Conservation (phyloP, 2,888 invertebrate genomes). For the Chloroclystis v-ata region DNA sequence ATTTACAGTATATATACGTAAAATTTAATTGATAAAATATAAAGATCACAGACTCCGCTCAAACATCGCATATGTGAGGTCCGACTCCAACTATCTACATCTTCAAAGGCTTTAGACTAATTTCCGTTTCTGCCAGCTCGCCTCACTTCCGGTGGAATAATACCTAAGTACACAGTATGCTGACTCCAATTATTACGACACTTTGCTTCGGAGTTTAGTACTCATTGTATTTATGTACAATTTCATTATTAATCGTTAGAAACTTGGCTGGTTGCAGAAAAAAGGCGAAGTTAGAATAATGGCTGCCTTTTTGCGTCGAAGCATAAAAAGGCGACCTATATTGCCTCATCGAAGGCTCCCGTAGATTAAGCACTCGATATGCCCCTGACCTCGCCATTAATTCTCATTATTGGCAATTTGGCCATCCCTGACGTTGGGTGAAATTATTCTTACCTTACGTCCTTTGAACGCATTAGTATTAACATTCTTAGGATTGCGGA, state of each 20-base stretch:
- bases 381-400: slow-evolving; percentile 20
- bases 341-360: slow-evolving; percentile 9
- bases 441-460: slow-evolving; percentile 15
- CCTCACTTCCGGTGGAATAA: background rate
- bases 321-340: background rate
- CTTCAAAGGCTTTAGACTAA: slow-evolving; percentile 17
- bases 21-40: too few relatives aligned
- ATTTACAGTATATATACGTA: too few relatives aligned
- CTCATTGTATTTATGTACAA: too few relatives aligned
- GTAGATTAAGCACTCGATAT: slow-evolving; percentile 17
- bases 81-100: slow-evolving; percentile 1
- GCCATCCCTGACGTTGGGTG: slow-evolving; percentile 17
- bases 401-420: slow-evolving; percentile 23
- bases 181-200: background rate
- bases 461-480: slow-evolving; percentile 3
- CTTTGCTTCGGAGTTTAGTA: background rate
- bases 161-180: background rate
- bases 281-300: too few relatives aligned
- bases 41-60: too few relatives aligned
- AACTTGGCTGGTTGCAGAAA: too few relatives aligned
- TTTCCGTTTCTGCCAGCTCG: slow-evolving; percentile 10
- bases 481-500: slow-evolving; percentile 2
- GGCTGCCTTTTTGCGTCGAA: too few relatives aligned
- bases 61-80: background rate
- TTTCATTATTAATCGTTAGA: too few relatives aligned